Conservation (phyloP, 2,888 invertebrate genomes). For the Toxonevra muliebris region DNA sequence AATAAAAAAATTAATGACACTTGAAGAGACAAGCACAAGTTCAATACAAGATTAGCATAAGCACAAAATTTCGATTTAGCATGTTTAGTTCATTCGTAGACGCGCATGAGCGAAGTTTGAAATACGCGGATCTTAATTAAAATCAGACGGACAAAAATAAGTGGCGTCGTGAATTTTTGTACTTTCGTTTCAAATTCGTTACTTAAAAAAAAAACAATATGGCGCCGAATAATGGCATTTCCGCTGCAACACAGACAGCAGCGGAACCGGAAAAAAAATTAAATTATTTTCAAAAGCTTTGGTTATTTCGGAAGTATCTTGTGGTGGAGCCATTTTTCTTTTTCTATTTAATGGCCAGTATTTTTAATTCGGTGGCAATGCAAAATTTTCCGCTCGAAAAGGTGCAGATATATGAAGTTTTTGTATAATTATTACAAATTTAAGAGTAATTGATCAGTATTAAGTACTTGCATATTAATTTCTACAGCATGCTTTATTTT, state of each 20-base stretch:
- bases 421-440: neutral
- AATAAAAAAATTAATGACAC: no score
- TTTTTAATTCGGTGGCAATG: slow-evolving; percentile 59
- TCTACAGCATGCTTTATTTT: neutral
- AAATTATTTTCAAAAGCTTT: slow-evolving; percentile 57
- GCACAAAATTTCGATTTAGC: no score
- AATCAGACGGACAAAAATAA: no score
- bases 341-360: slow-evolving; percentile 60
- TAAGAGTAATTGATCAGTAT: neutral
- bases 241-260: slow-evolving; percentile 14
- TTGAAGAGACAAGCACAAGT: no score
- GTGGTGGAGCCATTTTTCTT: slow-evolving; percentile 63
- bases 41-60: no score
- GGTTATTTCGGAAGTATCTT: slow-evolving; percentile 58
- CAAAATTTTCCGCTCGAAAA: slow-evolving; percentile 63
- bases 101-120: no score
- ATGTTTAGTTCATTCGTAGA: no score
- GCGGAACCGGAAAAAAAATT: slow-evolving; percentile 40
- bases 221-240: slow-evolving; percentile 21
- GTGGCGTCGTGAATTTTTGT: no score
- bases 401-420: slow-evolving; percentile 35
- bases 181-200: no score
- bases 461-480: no score
- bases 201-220: slow-evolving; percentile 7
- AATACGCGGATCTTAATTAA: no score